Evolutionary conservation across 92 coral and sea anemone species (phyloP).

Genomic region (Paragorgia papillata): DNA sequence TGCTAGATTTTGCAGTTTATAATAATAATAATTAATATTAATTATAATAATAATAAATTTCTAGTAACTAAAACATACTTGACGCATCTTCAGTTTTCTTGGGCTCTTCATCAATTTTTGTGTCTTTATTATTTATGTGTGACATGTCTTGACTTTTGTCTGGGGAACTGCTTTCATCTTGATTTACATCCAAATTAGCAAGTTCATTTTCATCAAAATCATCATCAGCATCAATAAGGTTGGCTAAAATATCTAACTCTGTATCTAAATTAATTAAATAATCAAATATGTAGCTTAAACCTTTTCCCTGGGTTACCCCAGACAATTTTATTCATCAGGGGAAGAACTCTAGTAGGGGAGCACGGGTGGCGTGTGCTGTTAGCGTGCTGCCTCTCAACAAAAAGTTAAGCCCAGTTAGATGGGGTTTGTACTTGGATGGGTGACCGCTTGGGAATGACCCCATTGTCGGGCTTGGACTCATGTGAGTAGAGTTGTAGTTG

Average conservation of each 20-base stretch:
- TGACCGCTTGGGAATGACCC: too few species aligned
- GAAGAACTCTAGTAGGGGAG: too few species aligned
- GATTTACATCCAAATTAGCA: constrained; percentile 1
- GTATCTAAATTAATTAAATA: not conserved
- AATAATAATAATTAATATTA: too few species aligned
- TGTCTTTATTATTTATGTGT: not conserved
- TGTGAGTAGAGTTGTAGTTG: too few species aligned
- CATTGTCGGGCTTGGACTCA: too few species aligned
- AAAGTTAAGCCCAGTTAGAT: too few species aligned
- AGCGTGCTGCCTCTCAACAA: too few species aligned
- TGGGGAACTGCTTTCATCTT: not conserved
- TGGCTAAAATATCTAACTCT: constrained; percentile 50
- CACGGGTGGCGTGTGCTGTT: too few species aligned
- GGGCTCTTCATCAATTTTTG: constrained; percentile 1
- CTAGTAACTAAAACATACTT: constrained; percentile 14
- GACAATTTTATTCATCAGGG: too few species aligned
- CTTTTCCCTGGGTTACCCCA: too few species aligned
- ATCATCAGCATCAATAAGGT: constrained; percentile 59
- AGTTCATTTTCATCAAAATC: constrained; percentile 34
- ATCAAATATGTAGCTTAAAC: not conserved
- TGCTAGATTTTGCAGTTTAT: too few species aligned
- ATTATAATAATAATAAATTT: not conserved
- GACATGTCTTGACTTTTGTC: not conserved
- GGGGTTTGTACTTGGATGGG: too few species aligned
- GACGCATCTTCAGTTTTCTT: constrained; percentile 18